These are phyloP conservation scores for Pollenia labialis DNA, from an alignment of 2,888 invertebrate species.

Conservation along the genomic window DNA sequence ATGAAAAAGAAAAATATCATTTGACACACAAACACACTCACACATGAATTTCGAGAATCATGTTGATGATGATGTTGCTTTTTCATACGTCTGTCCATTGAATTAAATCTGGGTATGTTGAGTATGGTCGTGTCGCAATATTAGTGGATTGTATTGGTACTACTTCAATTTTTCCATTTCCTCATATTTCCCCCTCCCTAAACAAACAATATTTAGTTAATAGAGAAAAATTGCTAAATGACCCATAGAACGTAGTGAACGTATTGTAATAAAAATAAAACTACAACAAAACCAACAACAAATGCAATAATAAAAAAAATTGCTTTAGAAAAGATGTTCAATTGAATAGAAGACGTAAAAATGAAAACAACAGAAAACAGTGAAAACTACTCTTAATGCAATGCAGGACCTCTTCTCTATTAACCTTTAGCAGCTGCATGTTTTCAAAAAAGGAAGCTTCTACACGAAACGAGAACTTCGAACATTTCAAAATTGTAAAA, in stretches of 20 bases:
- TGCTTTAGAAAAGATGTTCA: constrained; percentile 15
- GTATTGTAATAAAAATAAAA: constrained; percentile 57
- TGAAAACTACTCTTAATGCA: neutral
- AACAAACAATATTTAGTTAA: constrained; percentile 57
- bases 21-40: too few species aligned
- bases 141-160: too few species aligned
- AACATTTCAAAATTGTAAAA: constrained; percentile 58
- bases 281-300: constrained; percentile 13
- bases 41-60: too few species aligned
- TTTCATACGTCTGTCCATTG: too few species aligned
- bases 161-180: too few species aligned
- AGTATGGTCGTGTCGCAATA: too few species aligned
- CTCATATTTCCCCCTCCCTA: too few species aligned
- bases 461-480: constrained; percentile 19
- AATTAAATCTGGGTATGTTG: too few species aligned
- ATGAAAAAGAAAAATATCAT: too few species aligned
- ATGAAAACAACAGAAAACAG: neutral
- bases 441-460: neutral
- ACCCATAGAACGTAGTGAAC: constrained; percentile 75
- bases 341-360: constrained; percentile 15
- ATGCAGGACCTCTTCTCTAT: neutral
- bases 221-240: constrained; percentile 76
- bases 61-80: too few species aligned
- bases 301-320: constrained; percentile 19
- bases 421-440: constrained; percentile 3